Base-by-base conservation (phyloP, 1,140 invertebrate species). In the Brachionus manjavacas region DNA sequence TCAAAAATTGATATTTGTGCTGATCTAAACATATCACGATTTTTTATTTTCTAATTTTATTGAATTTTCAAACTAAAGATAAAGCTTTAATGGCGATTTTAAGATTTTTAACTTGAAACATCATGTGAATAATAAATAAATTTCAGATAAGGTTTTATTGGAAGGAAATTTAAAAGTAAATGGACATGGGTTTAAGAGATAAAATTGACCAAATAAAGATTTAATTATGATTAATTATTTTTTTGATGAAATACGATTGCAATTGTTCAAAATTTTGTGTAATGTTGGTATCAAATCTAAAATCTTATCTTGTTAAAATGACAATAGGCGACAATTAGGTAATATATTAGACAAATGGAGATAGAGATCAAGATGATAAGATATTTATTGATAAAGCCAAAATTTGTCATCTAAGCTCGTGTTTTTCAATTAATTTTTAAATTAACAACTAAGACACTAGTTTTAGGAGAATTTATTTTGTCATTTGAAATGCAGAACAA, bases 271-370 rank as follows among this genome's bases (percentile, higher is more conserved):
- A 72, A 16, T 39, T 39, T 72, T 72, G 39, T 49, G 49, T 76
- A 49, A 49, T 76, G 4, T 41, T 76, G 16, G 41, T 76, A 76
- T 76, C 72, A 28, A 31, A 76, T 76, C 72, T 76, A 25, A 49
- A 49, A 76, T 76, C 72, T 76, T 49, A 76, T 76, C 72, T 76
- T 76, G 43, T 49, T 52, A 74, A 74, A 41, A 41, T 23, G 23
- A 72, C 16, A 72, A 72, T 72, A 76, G 41, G 23, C 72, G 72
- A 76, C 72, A 76, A 76, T 76, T 20, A 76, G 72, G 72, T 76
- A 76, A 76, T 76, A 25, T 76, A 76, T 49, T 43, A 76, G 39
- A 25, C 66, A n/a, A 76, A 49, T 25, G 68, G 11, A 74, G 31
- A 74, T 41, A 41, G 35, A 74, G 20, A 74, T 31, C 66, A 68